Conservation (phyloP, 1,140 invertebrate genomes). For the Drosophila trapezifrons region DNA sequence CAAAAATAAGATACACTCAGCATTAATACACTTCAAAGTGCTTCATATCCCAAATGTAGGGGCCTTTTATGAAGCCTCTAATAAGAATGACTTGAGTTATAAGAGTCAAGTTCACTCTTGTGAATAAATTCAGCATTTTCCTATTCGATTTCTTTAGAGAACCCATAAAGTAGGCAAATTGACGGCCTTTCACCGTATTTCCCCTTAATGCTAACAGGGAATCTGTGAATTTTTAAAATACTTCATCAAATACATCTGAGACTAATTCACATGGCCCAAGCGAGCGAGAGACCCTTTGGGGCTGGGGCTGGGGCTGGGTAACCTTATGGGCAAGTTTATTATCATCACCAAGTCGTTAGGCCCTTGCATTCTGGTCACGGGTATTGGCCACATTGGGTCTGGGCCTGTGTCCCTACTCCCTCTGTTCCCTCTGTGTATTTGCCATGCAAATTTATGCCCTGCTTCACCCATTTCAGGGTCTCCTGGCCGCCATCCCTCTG, state of each 20-base stretch:
- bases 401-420: neutral
- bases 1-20: too few relatives aligned
- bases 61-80: neutral
- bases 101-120: neutral
- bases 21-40: neutral
- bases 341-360: constrained; percentile 15
- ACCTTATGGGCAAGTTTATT: constrained; percentile 41
- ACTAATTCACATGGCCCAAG: constrained; percentile 22
- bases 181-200: constrained; percentile 10
- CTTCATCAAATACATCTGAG: constrained; percentile 45
- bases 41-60: neutral
- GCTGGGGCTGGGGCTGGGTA: neutral
- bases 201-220: neutral
- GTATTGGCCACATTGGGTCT: constrained; percentile 21
- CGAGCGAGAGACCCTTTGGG: constrained; percentile 6
- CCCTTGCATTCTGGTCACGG: constrained; percentile 39
- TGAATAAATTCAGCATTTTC: neutral
- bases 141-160: neutral
- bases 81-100: neutral
- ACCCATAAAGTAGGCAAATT: constrained; percentile 10
- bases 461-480: constrained; percentile 86
- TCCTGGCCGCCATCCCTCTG: constrained; percentile 92
- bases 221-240: constrained; percentile 20
- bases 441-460: constrained; percentile 56
- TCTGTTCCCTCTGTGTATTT: constrained; percentile 20